Conservation (phyloP, 2,113 vertebrate genomes). For the Dicrurus megarhynchus region DNA sequence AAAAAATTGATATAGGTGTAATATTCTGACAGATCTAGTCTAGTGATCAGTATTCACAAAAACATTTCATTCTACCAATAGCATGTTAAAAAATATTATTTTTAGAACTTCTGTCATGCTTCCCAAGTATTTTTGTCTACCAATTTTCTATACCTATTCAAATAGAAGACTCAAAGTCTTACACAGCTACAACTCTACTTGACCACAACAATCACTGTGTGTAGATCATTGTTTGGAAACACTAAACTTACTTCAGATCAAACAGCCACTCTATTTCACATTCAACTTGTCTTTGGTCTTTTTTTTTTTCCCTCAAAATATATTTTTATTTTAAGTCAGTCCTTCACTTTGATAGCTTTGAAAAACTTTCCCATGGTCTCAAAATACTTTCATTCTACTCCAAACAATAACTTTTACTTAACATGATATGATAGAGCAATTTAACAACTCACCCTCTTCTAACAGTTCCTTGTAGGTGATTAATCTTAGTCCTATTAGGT, state of each 20-base stretch:
- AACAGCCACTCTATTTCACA: background rate
- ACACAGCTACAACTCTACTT: background rate
- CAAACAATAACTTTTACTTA: slow-evolving; percentile 19
- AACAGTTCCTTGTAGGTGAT: slow-evolving; percentile 4
- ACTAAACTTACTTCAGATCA: background rate
- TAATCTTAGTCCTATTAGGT: background rate
- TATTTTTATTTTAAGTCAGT: background rate
- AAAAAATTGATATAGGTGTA: background rate
- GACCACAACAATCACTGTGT: background rate
- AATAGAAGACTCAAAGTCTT: background rate
- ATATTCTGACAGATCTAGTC: background rate
- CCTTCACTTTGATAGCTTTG: background rate
- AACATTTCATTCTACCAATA: background rate
- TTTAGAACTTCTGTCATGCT: background rate
- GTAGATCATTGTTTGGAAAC: background rate
- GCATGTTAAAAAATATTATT: background rate
- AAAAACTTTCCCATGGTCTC: background rate
- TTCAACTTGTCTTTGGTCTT: background rate
- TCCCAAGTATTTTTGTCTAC: background rate
- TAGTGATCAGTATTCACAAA: background rate
- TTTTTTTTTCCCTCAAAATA: background rate
- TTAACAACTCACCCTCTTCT: slow-evolving; percentile 17
- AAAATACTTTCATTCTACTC: background rate
- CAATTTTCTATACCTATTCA: background rate
- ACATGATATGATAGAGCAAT: background rate